These are phyloP conservation scores for Panurus biarmicus DNA, from an alignment of 2,113 vertebrate species.

Conservation along the genomic window DNA sequence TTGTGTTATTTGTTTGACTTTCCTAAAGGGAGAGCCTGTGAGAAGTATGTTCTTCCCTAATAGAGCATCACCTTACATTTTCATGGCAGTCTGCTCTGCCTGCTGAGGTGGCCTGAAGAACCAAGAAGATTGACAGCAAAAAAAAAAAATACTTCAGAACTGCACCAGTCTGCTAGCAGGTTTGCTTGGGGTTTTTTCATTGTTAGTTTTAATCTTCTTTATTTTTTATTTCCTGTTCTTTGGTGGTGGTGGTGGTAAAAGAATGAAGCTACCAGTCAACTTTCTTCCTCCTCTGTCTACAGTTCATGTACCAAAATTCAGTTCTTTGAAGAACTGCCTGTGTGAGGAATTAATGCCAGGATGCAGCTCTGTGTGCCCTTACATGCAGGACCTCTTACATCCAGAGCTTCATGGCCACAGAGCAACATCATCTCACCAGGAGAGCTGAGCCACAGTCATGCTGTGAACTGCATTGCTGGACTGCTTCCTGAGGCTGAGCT, in stretches of 20 bases:
- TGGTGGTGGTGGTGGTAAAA: background rate
- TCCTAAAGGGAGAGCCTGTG: background rate
- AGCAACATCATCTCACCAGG: background rate
- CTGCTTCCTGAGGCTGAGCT: background rate
- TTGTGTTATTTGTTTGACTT: constrained; percentile 20
- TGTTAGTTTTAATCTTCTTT: background rate
- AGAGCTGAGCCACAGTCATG: background rate
- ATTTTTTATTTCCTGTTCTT: background rate
- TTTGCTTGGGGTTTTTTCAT: background rate
- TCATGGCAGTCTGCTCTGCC: background rate
- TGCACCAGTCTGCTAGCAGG: background rate
- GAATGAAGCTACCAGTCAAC: background rate
- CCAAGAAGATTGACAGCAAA: background rate
- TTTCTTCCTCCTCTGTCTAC: background rate
- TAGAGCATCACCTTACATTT: background rate
- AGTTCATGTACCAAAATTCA: background rate
- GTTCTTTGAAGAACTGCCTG: background rate
- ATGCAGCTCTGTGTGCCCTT: background rate
- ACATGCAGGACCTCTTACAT: background rate
- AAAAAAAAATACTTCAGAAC: background rate
- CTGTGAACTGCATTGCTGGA: background rate
- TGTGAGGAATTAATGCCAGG: background rate
- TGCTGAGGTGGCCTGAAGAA: background rate
- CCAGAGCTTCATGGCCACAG: background rate
- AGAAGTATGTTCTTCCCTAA: background rate